Evolutionary conservation across 1,140 invertebrate genomes (phyloP), one percentile per base, ranked within the genome.

Genomic region (Diabrotica undecimpunctata): DNA sequence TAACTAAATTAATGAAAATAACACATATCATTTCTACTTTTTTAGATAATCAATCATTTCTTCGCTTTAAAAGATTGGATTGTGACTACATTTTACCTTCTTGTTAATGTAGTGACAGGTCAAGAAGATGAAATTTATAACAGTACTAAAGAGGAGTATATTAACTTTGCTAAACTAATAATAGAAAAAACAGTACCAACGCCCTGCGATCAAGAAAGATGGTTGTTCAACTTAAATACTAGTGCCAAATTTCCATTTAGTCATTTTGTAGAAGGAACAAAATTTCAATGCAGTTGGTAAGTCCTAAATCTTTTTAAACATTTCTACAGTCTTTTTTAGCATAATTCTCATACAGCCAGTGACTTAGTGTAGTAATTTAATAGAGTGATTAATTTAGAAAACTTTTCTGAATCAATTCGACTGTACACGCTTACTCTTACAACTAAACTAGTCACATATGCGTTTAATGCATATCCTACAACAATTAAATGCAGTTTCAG

Each of bases 181-280:
- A 69, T 78, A 11, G 75, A 72, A 10, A 81, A 81, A 66, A 94
- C 92, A 0, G 80, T 86, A 41, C 88, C 89, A 0, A 86, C 89
- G 58, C 88, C 91, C 6, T 95, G 92, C 74, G 91, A 93, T 77
- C 83, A 90, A 76, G 85, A 90, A 73, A 78, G 79, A 54, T 75
- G 78, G 61, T 64, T 82, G 13, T 82, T 80, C 63, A 80, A 78
- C 7, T 68, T 82, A 14, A 75, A 74, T 12, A 53, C 70, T 11
- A 37, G 51, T 10, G 67, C 70, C 39, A 55, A n/a, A 36, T 14
- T 66, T 11, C 70, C 58, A 8, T 63, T 64, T 2, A 64, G 51
- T 11, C 64, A 50, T 35, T 71, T 61, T 14, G 67, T 68, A 7
- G 68, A 69, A 53, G 63, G 57, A 10, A 68, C 64, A 10, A 74